Evolutionary conservation across 1,140 invertebrate genomes (phyloP).

Genomic region (Spodoptera litura): DNA sequence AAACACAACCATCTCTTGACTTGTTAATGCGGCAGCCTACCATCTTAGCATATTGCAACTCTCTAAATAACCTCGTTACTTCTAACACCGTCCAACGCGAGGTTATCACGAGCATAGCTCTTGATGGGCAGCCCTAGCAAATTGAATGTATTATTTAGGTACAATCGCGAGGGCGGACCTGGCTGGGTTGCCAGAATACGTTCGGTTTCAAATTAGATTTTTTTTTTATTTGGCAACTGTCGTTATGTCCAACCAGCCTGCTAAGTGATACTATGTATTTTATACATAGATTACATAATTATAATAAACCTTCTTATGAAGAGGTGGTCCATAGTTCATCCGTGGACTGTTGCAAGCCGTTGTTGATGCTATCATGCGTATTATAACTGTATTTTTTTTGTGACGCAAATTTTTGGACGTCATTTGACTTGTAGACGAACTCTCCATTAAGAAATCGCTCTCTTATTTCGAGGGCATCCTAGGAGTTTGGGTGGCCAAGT

Average conservation of each 20-base stretch:
- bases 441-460: too few relatives aligned
- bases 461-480: too few relatives aligned
- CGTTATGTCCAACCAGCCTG: background rate
- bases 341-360: too few relatives aligned
- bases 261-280: too few relatives aligned
- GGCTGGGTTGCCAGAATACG: constrained; percentile 32
- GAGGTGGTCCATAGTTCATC: too few relatives aligned
- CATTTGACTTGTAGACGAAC: too few relatives aligned
- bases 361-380: too few relatives aligned
- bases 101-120: constrained; percentile 81
- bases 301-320: too few relatives aligned
- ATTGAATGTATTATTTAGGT: constrained; percentile 84
- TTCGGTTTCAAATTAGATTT: constrained; percentile 7
- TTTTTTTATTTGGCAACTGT: background rate
- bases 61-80: constrained; percentile 84
- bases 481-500: too few relatives aligned
- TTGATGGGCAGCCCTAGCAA: constrained; percentile 72
- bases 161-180: constrained; percentile 67
- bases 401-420: too few relatives aligned
- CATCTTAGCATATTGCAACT: constrained; percentile 85
- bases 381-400: too few relatives aligned
- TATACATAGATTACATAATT: too few relatives aligned
- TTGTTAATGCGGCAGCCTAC: constrained; percentile 83
- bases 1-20: constrained; percentile 81
- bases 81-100: constrained; percentile 75